Percentiles rank a stretch among this genome's conserved stretches.
Conservation (phyloP, 2,113 vertebrate genomes). For the Ailurus styani region DNA sequence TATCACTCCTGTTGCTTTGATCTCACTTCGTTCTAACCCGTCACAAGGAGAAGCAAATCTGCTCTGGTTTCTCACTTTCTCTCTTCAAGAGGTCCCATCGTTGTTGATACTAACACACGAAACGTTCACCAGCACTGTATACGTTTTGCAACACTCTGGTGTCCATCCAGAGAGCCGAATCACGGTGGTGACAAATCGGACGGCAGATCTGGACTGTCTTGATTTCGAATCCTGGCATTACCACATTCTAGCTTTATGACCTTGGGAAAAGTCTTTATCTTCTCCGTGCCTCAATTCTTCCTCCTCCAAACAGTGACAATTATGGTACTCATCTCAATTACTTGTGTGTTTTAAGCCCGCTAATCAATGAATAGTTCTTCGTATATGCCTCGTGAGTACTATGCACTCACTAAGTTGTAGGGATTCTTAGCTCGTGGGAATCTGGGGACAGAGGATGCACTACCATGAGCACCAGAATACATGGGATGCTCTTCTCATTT, state of each 20-base stretch:
- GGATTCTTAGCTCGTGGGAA: background rate
- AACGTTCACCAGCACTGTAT: fast-evolving
- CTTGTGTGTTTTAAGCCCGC: background rate
- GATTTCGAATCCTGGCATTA: background rate
- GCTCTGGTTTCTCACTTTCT: background rate
- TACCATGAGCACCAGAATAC: background rate
- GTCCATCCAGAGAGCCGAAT: fast-evolving
- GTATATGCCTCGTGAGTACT: background rate
- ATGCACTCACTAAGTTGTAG: background rate
- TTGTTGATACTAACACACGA: background rate
- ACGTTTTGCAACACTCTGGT: background rate
- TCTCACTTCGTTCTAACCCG: background rate
- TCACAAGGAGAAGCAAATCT: background rate
- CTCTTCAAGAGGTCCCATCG: background rate
- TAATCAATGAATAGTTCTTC: background rate
- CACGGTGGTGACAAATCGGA: background rate
- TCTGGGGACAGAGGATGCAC: background rate
- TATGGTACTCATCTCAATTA: background rate
- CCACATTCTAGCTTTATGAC: background rate
- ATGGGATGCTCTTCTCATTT: background rate
- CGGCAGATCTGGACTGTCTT: background rate
- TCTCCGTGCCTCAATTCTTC: background rate
- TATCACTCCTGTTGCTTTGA: background rate
- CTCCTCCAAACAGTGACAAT: background rate
- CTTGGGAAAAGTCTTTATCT: background rate